Evolutionary conservation across 2,888 invertebrate genomes (phyloP).

Genomic region (Cheilosia soror): DNA sequence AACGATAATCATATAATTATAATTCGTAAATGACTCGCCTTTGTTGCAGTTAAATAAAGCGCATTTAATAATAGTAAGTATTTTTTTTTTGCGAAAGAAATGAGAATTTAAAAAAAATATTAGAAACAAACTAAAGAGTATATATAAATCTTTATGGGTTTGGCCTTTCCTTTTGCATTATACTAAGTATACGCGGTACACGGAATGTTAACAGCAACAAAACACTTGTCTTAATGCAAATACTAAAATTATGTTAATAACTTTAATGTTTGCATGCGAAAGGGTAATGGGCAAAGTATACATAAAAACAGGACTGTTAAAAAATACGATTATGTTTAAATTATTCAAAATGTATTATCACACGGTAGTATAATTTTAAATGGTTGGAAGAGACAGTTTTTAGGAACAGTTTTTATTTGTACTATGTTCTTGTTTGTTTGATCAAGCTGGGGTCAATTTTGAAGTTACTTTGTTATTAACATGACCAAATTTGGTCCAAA

Average conservation of each 20-base stretch:
- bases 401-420: not conserved
- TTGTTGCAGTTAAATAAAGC: constrained; percentile 65
- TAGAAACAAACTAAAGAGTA: not conserved
- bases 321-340: constrained; percentile 23
- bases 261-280: constrained; percentile 27
- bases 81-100: constrained; percentile 27
- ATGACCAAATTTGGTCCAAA: no score
- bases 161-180: constrained; percentile 6
- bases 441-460: no score
- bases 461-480: no score
- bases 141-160: not conserved
- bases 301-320: not conserved
- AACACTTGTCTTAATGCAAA: constrained; percentile 49
- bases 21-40: constrained; percentile 67
- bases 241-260: constrained; percentile 61
- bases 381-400: not conserved
- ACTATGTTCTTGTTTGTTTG: no score
- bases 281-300: constrained; percentile 8
- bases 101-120: constrained; percentile 9
- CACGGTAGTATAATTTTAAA: not conserved
- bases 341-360: constrained; percentile 23
- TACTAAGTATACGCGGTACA: not conserved
- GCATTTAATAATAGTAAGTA: constrained; percentile 58
- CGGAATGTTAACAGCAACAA: not conserved
- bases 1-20: constrained; percentile 70